Evolutionary conservation across 1,140 invertebrate species (phyloP), one percentile per base, ranked within the genome.

Genomic region (Trichomalopsis sarcophagae): DNA sequence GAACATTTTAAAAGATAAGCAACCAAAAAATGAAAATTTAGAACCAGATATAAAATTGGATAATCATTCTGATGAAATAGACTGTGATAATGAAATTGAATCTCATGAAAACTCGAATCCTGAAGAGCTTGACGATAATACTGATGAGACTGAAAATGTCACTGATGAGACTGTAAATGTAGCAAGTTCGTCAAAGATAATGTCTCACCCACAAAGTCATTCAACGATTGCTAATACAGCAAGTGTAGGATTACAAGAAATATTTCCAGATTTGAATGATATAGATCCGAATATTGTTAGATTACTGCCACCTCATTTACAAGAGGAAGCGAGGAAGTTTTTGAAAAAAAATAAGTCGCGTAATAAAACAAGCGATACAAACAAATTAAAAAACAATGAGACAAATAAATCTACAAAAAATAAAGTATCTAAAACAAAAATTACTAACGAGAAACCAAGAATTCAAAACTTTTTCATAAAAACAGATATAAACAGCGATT

Each of bases 211-310:
- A 44, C 33, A 23, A 74, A 74, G 9, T 40, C 33, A 17, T 36
- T 33, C 50, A 3, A 9, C 11, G 7, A 30, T 23, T 55, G 44
- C 62, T 81, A 69, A 79, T 55, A 75, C 88, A 21, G 30, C 81
- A 36, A 78, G 69, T 17, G 86, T 91, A 21, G 87, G 89, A 86
- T 82, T 94, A 73, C 74, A 88, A 84, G 94, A 94, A 84, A 93
- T 94, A 83, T 94, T 94, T 89, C 94, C 94, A 0, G 89, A 94
- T 88, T 86, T 94, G 50, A 87, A 92, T 81, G 86, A 94, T 40
- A 91, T 94, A 74, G 93, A 94, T 89, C 85, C 87, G 7, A 89
- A 89, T 47, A 87, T 94, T 23, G 83, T 94, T 33, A 84, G 87
- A 13, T 87, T 93, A 47, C 88, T 94, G 40, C 94, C 93, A 6